phyloP scores from a whole-genome alignment of 2,888 invertebrate genomes.

The Leucophenga maculata region DNA sequence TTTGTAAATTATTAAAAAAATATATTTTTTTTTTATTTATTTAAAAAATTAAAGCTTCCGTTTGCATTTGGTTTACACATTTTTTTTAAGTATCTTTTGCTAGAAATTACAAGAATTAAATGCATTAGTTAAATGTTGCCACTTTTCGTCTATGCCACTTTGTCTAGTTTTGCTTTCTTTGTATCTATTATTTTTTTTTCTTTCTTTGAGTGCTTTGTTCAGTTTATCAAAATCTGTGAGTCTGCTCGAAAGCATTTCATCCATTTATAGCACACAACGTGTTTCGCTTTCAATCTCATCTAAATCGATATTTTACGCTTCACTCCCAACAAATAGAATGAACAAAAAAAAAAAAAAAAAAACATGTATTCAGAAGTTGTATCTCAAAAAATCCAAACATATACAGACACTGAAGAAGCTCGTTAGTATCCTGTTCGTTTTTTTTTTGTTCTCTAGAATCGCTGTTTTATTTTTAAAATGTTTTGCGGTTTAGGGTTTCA shows the following conservation, averaged over 20 bases:
- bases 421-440: neutral
- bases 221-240: neutral
- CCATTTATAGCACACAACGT: neutral
- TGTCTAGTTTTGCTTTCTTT: neutral
- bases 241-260: neutral
- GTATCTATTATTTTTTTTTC: conserved; percentile 1
- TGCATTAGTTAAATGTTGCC: neutral
- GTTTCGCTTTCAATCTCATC: conserved; percentile 6
- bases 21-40: neutral
- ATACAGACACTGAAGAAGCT: neutral
- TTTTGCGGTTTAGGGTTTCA: conserved; percentile 21
- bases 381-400: too few species aligned
- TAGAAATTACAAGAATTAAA: neutral
- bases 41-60: conserved; percentile 10
- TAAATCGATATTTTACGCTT: conserved; percentile 2
- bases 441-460: neutral
- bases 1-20: conserved; percentile 18
- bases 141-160: neutral
- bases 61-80: conserved; percentile 1
- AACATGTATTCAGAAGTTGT: too few species aligned
- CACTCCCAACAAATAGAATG: neutral
- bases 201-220: neutral
- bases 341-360: too few species aligned
- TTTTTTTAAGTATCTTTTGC: neutral
- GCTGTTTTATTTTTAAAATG: neutral